Base-by-base conservation (phyloP, 2,888 invertebrate species). In the Bibio marci region DNA sequence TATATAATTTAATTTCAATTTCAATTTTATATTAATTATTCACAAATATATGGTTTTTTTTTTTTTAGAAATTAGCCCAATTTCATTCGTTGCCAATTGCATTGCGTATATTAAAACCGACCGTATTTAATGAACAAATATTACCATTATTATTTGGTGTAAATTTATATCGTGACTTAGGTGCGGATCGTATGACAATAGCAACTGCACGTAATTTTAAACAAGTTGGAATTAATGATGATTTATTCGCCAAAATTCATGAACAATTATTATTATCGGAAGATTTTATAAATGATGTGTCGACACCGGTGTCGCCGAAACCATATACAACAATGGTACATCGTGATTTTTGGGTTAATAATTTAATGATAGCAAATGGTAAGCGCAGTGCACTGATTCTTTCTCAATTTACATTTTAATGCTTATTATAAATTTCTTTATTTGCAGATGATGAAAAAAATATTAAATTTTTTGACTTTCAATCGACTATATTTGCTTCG, bases 321-420 rank as follows among this genome's bases (percentile, higher is more conserved):
- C 60, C 63, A 0, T 74, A 67, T 57, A 63, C 62, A 1, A 66
- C 70, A 0, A 60, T 71, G 15, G 58, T 64, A 2, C 74, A 74
- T 45, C 58, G 62, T 1, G 74, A 74, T 50, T 62, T 70, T 38
- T 74, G 73, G 73, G 65, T 67, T 12, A 73, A 72, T 48, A 74
- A 74, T 45, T 59, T 73, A 2, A 65, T 74, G 64, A 55, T 72
- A 12, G 55, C 62, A 40, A 59, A 61, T 39, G 62, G 70, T 52
- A 48, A 45, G 18, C n/a, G n/a, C n/a, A n/a, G n/a, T n/a, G n/a
- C n/a, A n/a, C n/a, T n/a, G n/a, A n/a, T n/a, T n/a, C n/a, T n/a
- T n/a, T n/a, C n/a, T n/a, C n/a, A n/a, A n/a, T n/a, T n/a, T n/a
- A n/a, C n/a, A n/a, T n/a, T n/a, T n/a, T 22, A 22, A 22, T 22